Evolutionary conservation across 2,113 vertebrate species (phyloP), one percentile per base, ranked within the genome.

Genomic region (Aptenodytes patagonicus): DNA sequence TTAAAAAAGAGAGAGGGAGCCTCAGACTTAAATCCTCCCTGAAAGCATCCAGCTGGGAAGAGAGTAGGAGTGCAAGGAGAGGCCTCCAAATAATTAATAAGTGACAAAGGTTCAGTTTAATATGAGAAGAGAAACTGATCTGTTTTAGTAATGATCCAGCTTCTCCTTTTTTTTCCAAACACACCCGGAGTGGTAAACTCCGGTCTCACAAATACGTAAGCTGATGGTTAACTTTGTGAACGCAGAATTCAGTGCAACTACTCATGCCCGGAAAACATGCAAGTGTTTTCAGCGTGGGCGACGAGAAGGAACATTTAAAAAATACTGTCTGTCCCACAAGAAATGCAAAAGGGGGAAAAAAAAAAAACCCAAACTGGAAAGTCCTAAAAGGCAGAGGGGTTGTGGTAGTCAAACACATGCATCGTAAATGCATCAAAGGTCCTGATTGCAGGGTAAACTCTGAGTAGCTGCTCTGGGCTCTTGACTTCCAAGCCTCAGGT

Each of bases 211-310:
- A 13, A 4, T 21, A 1, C 5, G 5, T 26, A 4, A 17, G 42
- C 24, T 29, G 26, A 10, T 10, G 38, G 34, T 65, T 31, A 14
- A 22, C 34, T 46, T 10, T 14, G 49, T 4, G 20, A 16, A 5
- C 2, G 1, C 51, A 2, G 49, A 13, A 25, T 6, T 60, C 3
- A 2, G 29, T 3, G 38, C 31, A 19, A 4, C 42, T 7, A 1
- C 15, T 32, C 3, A 0, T 8, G 73, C 52, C 34, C 1, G 15
- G 60, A 22, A 49, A 52, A 42, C 15, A 14, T 1, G 11, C 21
- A 2, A 34, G 73, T 7, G 47, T 60, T 52, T 40, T 60, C 29
- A 13, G 6, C 3, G 10, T 16, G 64, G 36, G 71, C 0, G 9
- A n/a, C 2, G 2, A 29, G 49, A 26, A 60, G 21, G 14, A 40